Base-by-base conservation (phyloP, 1,140 invertebrate genomes). In the Sycophaga agraensis region DNA sequence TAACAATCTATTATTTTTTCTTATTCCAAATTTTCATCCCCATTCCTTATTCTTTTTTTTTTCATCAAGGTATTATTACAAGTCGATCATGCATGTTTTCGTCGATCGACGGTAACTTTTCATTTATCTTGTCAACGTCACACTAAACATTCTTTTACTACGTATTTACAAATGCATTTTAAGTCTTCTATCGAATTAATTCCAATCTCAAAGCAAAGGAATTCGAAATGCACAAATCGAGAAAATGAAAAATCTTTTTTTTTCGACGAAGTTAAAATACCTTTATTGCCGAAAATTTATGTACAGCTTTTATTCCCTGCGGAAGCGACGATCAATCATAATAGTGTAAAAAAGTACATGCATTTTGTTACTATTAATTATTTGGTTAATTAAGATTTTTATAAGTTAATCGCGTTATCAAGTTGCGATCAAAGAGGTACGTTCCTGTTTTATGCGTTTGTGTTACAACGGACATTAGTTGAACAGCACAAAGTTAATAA, bases 371-470 rank as follows among this genome's bases (percentile, higher is more conserved):
- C 17, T 40, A 49, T 49, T 62, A 49, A 55, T 62, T 49, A 39
- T 48, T 39, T 45, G 24, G 22, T 42, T 50, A 48, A 48, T 60
- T 50, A 56, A 55, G 42, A 49, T 56, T 42, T 56, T 62, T 55
- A 50, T 56, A 40, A n/a, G 28, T 49, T 62, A 55, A 62, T 61
- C 9, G 48, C 49, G 28, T 62, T 62, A 62, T 61, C 9, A 54
- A 49, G 28, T 62, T 62, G 37, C 45, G 45, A 62, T 62, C 35
- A 50, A 57, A 58, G 24, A 43, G 35, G 40, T 51, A 62, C 59
- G 59, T 62, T 62, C 59, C 53, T 62, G 51, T 62, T 62, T 62
- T 49, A 55, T 28, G 59, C 50, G 34, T 48, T 50, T 61, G 21
- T 24, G 21, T 48, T 45, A 55, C 43, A n/a, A 61, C 34, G 26